Base-by-base conservation (phyloP, 2,113 vertebrate genomes). In the Galeopterus variegatus region DNA sequence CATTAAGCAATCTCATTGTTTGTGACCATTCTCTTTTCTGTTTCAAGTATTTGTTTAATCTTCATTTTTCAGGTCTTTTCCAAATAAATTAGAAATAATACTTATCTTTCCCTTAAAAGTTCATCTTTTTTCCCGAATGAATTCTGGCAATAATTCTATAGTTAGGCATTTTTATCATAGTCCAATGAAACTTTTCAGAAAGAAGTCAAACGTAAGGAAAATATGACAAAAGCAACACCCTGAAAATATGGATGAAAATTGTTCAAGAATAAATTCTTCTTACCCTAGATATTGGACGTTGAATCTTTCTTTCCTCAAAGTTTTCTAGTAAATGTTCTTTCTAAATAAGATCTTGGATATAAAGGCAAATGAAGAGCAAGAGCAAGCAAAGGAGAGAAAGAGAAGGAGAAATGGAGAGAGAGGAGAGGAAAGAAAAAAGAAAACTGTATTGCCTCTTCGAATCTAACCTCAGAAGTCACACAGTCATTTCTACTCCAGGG, bases 261-360 rank as follows among this genome's bases (percentile, higher is more conserved):
- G 8, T 10, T 93, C 31, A 77, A 72, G 31, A 70, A 94, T 50
- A 48, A 86, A 48, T 87, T 69, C 4, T 80, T 85, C 15, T 28
- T n/a, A 33, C 6, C 24, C 0, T 45, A 72, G 5, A 60, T 58
- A 67, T 62, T 54, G 26, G 0, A 80, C 54, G 19, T 84, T 6
- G 56, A 67, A 79, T 52, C 4, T 36, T 84, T 91, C 4, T 88
- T 62, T 73, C 50, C 26, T 91, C 21, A 52, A 17, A 45, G 14
- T 81, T 50, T 69, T 81, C n/a, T 65, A 33, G 6, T 81, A 64
- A 69, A n/a, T 88, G 75, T 93, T 75, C 50, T 80, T 80, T 83
- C 64, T 93, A 79, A 72, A 36, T 60, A n/a, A 50, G 23, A 67
- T 73, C 33, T 52, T 23, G 33, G 15, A 60, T 60, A 4, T 21